phyloP scores from a whole-genome alignment of 2,797 vertebrate genomes.

The Darevskia nairensis region DNA sequence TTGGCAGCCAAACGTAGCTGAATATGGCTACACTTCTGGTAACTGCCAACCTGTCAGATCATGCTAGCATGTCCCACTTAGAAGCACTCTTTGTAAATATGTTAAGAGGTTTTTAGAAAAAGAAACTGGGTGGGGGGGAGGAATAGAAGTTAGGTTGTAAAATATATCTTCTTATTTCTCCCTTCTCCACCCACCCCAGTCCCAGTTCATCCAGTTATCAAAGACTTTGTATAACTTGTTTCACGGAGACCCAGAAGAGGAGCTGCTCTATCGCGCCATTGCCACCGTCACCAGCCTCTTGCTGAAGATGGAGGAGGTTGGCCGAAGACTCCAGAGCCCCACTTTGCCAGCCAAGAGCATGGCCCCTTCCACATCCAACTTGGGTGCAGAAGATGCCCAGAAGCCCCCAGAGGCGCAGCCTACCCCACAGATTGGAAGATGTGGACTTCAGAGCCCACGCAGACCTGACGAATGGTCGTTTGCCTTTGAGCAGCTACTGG shows the following conservation, averaged over 20 bases:
- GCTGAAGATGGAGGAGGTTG: constrained; percentile 95
- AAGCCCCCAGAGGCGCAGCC: constrained; percentile 49
- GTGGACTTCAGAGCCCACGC: constrained; percentile 33
- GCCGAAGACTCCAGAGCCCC: constrained; percentile 85
- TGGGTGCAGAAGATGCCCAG: constrained; percentile 5
- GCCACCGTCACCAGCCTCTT: constrained; percentile 93
- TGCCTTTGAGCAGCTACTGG: constrained; percentile 97
- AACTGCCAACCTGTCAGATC: no score
- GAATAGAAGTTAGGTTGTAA: neutral
- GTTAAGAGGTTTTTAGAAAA: neutral
- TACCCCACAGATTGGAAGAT: constrained; percentile 35
- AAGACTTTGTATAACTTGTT: constrained; percentile 97
- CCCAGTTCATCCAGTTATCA: constrained; percentile 96
- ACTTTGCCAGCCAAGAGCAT: constrained; percentile 52
- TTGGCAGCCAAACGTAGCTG: no score
- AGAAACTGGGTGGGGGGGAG: no score
- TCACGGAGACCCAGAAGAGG: constrained; percentile 92
- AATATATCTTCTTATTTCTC: neutral
- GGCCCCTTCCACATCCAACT: neutral
- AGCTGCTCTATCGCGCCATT: constrained; percentile 90
- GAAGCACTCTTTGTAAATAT: neutral
- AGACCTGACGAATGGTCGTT: constrained; percentile 90
- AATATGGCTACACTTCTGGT: no score
- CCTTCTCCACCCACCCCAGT: constrained; percentile 75
- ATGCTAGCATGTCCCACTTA: neutral